Base-by-base conservation (phyloP, 2,797 vertebrate species). In the Coregonus ussuriensis region DNA sequence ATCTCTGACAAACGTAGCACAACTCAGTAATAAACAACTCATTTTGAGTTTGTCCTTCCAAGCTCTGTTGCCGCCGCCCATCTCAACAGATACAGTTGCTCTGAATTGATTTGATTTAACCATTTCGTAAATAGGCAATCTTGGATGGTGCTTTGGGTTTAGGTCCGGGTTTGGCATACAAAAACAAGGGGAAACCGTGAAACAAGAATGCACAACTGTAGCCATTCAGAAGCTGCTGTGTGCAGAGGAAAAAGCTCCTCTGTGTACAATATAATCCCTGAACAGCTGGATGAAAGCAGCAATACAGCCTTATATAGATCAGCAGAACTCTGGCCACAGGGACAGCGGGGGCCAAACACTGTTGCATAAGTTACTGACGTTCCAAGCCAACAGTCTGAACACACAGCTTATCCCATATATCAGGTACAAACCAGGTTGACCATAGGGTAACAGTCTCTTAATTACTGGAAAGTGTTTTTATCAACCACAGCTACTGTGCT, bases 191-290 rank as follows among this genome's bases (percentile, higher is more conserved):
- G 76, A 86, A 83, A 63, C 54, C 33, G 81, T 6, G 7, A 33
- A 35, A 16, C 75, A 83, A 71, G 70, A 84, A 84, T 65, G 77
- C 65, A 59, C 74, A 53, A 82, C 79, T 79, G 77, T 37, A 37
- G 77, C 54, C 69, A 77, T 75, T 79, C 83, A 85, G 72, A 75
- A 73, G 16, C 72, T 72, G 63, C 72, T 62, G 77, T 76, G 56
- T 0, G 74, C 70, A 85, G 72, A 86, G 71, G 13, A 63, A 51
- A 66, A n/a, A 59, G 84, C 68, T 88, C 77, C 74, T 87, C 83
- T 87, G 80, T 87, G 80, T n/a, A 65, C 81, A 1, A 33, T 71
- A 84, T 89, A 89, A 90, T 88, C 89, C 82, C 74, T 74, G 71
- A 83, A 80, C 87, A 91, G 87, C 84, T 89, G 89, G 83, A 85